phyloP scores from a whole-genome alignment of 2,113 vertebrate species.

The Phoenicopterus ruber region DNA sequence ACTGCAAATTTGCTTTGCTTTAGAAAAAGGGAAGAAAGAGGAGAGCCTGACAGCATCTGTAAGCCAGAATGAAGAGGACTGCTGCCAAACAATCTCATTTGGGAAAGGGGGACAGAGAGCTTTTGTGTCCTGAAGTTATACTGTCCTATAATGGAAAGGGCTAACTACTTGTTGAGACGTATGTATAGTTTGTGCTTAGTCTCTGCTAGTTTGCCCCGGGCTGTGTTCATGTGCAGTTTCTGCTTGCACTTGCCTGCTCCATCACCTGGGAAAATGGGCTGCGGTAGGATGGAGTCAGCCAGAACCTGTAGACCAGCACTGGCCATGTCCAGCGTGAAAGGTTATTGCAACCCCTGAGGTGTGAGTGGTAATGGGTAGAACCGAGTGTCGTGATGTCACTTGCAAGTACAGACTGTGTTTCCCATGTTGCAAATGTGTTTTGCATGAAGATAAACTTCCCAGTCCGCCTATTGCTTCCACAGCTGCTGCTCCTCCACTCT shows the following conservation, averaged over 20 bases:
- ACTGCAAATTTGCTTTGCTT: not conserved
- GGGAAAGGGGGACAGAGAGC: not conserved
- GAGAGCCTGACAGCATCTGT: not conserved
- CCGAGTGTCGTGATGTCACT: not conserved
- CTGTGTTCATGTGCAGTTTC: not conserved
- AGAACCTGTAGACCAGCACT: not conserved
- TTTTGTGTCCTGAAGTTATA: not conserved
- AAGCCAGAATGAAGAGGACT: not conserved
- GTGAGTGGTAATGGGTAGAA: not conserved
- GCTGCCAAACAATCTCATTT: not conserved
- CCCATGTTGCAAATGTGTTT: not conserved
- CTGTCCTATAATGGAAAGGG: not conserved
- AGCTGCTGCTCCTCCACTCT: not conserved
- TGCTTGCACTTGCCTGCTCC: not conserved
- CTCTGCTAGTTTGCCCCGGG: not conserved
- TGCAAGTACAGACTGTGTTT: not conserved
- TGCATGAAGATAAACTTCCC: not conserved
- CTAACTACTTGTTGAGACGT: not conserved
- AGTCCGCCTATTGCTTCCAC: not conserved
- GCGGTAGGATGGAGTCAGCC: not conserved
- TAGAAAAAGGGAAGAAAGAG: not conserved
- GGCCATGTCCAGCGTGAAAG: not conserved
- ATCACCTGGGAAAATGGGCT: not conserved
- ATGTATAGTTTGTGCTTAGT: not conserved
- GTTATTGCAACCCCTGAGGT: not conserved